These are phyloP conservation scores for Spea bombifrons DNA, from an alignment of 2,113 vertebrate species.

Conservation along the genomic window DNA sequence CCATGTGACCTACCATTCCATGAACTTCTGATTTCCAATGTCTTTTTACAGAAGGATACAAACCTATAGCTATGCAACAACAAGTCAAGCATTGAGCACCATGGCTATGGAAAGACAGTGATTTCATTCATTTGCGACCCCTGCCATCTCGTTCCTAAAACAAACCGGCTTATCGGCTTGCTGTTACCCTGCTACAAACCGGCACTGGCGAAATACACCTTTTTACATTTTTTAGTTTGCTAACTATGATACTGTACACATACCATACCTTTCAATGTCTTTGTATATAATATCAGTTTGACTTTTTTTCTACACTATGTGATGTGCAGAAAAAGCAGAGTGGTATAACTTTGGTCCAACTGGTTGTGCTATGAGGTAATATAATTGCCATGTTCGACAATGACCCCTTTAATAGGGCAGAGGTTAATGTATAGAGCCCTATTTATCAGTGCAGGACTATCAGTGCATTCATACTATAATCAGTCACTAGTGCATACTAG, in stretches of 20 bases:
- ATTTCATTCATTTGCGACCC: no score
- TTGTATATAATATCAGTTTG: background rate
- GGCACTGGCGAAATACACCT: no score
- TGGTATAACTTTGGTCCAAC: background rate
- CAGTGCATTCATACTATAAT: slow-evolving; percentile 25
- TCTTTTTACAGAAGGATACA: no score
- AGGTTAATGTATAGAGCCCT: slow-evolving; percentile 25
- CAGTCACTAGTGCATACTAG: slow-evolving; percentile 9
- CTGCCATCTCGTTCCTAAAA: no score
- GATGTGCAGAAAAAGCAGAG: background rate
- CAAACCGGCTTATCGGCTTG: no score
- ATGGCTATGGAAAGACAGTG: no score
- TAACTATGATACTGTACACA: background rate
- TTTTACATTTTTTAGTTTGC: background rate
- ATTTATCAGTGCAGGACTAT: slow-evolving; percentile 36
- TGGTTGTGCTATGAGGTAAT: slow-evolving; percentile 22
- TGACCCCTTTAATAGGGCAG: background rate
- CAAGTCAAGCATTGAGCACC: no score
- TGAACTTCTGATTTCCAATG: no score
- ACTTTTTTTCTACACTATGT: background rate
- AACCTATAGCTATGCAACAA: no score
- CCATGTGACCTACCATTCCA: no score
- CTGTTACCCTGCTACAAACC: no score
- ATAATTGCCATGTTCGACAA: slow-evolving; percentile 27
- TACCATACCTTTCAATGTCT: background rate